These are phyloP conservation scores for Clarias batrachus DNA, from an alignment of 2,113 vertebrate genomes.

Conservation along the genomic window DNA sequence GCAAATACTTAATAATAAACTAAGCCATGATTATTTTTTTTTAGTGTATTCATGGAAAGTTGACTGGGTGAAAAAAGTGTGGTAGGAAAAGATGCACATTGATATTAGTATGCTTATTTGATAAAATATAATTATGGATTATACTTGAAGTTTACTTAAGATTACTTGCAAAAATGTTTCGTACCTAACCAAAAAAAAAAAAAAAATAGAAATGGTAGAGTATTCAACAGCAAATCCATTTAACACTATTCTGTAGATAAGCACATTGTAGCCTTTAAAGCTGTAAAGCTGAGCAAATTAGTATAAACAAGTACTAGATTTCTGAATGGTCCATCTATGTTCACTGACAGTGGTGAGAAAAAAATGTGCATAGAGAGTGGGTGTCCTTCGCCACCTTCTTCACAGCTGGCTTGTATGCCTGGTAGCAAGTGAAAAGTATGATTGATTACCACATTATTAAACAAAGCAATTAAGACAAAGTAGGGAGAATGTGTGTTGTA, in stretches of 20 bases:
- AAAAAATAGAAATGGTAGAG: neutral
- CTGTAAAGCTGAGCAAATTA: constrained; percentile 47
- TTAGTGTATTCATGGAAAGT: too few species aligned
- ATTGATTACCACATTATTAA: constrained; percentile 75
- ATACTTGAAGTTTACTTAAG: too few species aligned
- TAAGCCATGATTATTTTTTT: too few species aligned
- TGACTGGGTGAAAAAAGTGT: too few species aligned
- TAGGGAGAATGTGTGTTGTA: constrained; percentile 54
- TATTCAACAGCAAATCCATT: constrained; percentile 29
- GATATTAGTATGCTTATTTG: too few species aligned
- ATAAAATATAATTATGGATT: too few species aligned
- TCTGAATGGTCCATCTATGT: constrained; percentile 39
- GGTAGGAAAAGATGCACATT: too few species aligned
- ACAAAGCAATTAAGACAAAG: constrained; percentile 70
- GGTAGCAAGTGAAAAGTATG: constrained; percentile 63
- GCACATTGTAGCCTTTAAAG: neutral
- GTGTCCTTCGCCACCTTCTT: constrained; percentile 63
- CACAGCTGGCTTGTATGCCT: constrained; percentile 66
- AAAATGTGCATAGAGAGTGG: constrained; percentile 53
- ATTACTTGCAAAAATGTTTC: too few species aligned
- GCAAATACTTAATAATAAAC: too few species aligned
- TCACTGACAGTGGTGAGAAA: constrained; percentile 45
- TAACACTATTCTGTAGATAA: neutral
- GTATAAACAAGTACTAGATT: constrained; percentile 56
- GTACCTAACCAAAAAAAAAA: neutral